Base-by-base conservation (phyloP, 2,797 vertebrate genomes). In the Holocentrus rufus region DNA sequence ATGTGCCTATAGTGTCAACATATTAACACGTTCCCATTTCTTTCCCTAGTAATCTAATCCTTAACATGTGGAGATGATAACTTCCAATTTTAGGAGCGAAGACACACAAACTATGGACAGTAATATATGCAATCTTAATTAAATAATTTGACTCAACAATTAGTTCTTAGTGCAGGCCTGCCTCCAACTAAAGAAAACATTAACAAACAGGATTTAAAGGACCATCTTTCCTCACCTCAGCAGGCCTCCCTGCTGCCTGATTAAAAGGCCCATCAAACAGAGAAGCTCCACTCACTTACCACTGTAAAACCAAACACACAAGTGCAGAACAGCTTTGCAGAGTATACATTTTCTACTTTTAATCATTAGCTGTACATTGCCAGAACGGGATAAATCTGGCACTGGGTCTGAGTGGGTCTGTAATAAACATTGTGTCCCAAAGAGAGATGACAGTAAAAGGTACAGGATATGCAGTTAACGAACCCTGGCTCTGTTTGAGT, bases 1-100 rank as follows among this genome's bases (percentile, higher is more conserved):
- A 80, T 79, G 71, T 65, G 79, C 72, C 65, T 80, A 68, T 76
- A 76, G 81, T 87, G 85, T 91, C 79, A 79, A 66, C 68, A 59
- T 81, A 78, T 80, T 74, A 69, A 76, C 75, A 68, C 47, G 69
- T 79, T 74, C 80, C 69, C 60, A 63, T 76, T 65, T 61, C 60
- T 69, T 80, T 63, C 72, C n/a, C 18, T 44, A 53, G 18, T 69
- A 80, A 71, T 72, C 60, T 92, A 87, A 88, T 85, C 68, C 53
- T 65, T 49, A 86, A 78, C 89, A 90, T 66, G 79, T 88, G 83
- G 75, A 79, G 63, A 68, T 46, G 62, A 81, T 66, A 53, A 76
- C 73, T 66, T 68, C 46, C 77, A 83, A 76, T 68, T 63, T 75
- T 61, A 55, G 49, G 11, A 22, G 65, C 30, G 74, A 74, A 79